Conservation (phyloP, 2,113 vertebrate species). For the Brachionichthys hirsutus region DNA sequence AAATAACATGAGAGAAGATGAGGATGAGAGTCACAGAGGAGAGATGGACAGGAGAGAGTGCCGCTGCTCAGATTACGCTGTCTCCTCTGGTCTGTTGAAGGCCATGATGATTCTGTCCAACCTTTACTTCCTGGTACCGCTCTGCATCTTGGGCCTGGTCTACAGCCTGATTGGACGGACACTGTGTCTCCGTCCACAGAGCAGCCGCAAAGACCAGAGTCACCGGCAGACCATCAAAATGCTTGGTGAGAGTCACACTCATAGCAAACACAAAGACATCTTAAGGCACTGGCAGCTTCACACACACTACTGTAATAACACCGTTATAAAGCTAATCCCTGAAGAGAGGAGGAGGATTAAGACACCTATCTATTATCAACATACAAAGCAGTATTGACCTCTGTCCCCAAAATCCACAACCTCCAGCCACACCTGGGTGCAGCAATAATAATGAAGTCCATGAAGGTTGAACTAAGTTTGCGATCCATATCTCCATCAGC, state of each 20-base stretch:
- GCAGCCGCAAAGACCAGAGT: conserved; percentile 68
- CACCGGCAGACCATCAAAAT: conserved; percentile 78
- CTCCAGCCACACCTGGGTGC: no score
- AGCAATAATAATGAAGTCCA: no score
- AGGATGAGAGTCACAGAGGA: neutral
- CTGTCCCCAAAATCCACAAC: no score
- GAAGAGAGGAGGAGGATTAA: no score
- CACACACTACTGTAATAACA: no score
- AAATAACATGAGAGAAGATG: conserved; percentile 58
- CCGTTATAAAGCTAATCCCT: no score
- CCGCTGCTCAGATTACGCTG: conserved; percentile 70
- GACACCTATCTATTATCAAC: no score
- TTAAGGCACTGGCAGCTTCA: no score
- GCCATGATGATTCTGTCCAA: conserved; percentile 81
- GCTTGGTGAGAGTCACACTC: conserved; percentile 71
- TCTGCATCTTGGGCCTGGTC: conserved; percentile 74
- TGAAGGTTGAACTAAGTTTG: no score
- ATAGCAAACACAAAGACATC: neutral
- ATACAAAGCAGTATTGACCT: no score
- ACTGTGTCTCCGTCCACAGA: conserved; percentile 70
- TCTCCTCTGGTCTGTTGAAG: conserved; percentile 73
- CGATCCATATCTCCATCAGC: no score
- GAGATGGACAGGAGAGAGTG: conserved; percentile 67
- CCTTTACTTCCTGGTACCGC: conserved; percentile 78
- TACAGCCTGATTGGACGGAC: conserved; percentile 78